Evolutionary conservation across 2,113 vertebrate species (phyloP).

Genomic region (Crypturellus undulatus): DNA sequence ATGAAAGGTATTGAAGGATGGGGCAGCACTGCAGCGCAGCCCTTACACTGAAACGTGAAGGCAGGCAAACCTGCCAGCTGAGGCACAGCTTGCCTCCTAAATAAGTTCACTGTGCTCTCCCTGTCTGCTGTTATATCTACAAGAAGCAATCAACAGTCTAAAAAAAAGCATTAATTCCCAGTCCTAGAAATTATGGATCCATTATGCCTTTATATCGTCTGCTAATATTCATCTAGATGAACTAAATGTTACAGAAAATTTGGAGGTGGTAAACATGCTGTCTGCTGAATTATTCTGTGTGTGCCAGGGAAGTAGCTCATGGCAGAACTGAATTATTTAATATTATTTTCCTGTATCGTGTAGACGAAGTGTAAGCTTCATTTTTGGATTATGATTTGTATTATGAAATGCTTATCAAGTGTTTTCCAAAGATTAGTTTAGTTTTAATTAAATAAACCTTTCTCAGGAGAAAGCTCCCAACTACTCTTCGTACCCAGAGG

Average conservation of each 20-base stretch:
- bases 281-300: constrained; percentile 67
- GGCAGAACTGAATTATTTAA: constrained; percentile 80
- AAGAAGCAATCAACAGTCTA: constrained; percentile 44
- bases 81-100: constrained; percentile 43
- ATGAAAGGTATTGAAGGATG: constrained; percentile 43
- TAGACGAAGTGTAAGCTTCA: constrained; percentile 59
- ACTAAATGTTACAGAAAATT: constrained; percentile 68
- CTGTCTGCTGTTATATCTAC: constrained; percentile 5
- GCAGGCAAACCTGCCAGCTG: constrained; percentile 17
- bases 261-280: constrained; percentile 46
- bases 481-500: constrained; percentile 82
- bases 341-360: constrained; percentile 71
- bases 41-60: neutral
- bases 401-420: constrained; percentile 90
- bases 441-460: constrained; percentile 90
- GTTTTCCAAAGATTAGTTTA: constrained; percentile 86
- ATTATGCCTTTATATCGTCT: constrained; percentile 42
- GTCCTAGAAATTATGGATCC: constrained; percentile 21
- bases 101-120: constrained; percentile 21
- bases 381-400: constrained; percentile 86
- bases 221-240: constrained; percentile 67
- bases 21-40: neutral
- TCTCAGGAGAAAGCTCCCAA: constrained; percentile 84
- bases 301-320: constrained; percentile 58
- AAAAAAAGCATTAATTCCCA: constrained; percentile 62